Evolutionary conservation across 2,888 invertebrate genomes (phyloP), one percentile per base, ranked within the genome.

Genomic region (Mylabris sibirica): DNA sequence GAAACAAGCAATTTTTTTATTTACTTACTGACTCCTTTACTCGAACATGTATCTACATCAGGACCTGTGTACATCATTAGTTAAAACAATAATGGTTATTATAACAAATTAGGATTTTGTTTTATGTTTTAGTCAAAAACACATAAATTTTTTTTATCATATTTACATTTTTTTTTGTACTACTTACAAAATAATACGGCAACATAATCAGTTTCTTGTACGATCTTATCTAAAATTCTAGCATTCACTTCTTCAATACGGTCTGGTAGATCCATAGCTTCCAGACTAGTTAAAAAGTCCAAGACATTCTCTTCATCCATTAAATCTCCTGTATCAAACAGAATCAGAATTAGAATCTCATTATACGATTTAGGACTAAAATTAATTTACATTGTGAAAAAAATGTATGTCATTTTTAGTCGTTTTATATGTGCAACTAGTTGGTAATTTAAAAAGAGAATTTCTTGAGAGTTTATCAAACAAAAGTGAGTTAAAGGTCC

Each of bases 191-290:
- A 97, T 80, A 96, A 89, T 77, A 96, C 96, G 67, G 96, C 96
- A 76, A 97, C 95, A 84, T 93, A 96, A 78, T 95, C 93, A 26
- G 95, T 94, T 77, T 96, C 96, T 84, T 95, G 94, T 74, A 97
- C 94, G 81, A 96, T 94, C 87, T 96, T 96, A 70, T 90, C 89
- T 75, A 97, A 88, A 81, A 96, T 95, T 85, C 94, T 94, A 72
- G 95, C 90, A 84, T 97, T 97, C 65, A 97, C 96, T 88, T 97
- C 97, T 88, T 97, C 97, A 85, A 97, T 97, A 85, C 96, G 90
- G 87, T 97, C 96, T 62, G 97, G 96, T 81, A 95, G 88, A 84
- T 96, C 96, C 95, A 97, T 96, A 77, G 96, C 95, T 88, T 97
- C 96, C 81, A 97, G 89, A 83, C 96, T 96, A 80, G 96, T 96